These are phyloP conservation scores for Carlito syrichta DNA, from an alignment of 2,113 vertebrate species.

Conservation along the genomic window DNA sequence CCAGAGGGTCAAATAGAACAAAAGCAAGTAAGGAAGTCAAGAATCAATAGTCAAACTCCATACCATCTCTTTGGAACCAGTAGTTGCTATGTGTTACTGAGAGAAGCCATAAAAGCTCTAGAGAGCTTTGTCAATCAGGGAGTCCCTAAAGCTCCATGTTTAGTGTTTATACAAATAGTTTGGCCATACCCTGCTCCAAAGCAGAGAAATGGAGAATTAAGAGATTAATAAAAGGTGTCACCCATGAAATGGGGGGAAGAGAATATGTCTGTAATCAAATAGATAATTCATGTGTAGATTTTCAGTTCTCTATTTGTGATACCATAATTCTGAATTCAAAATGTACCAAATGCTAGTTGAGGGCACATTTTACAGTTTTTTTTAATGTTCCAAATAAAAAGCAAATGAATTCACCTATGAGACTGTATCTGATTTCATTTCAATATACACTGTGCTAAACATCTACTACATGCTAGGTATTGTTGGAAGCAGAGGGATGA, in stretches of 20 bases:
- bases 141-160: background rate
- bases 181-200: background rate
- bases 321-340: slow-evolving; percentile 29
- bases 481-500: background rate
- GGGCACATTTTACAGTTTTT: background rate
- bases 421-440: slow-evolving; percentile 31
- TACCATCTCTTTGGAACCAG: background rate
- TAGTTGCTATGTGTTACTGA: background rate
- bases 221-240: background rate
- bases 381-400: slow-evolving; percentile 44
- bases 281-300: background rate
- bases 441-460: background rate
- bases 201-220: slow-evolving; percentile 2
- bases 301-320: slow-evolving; percentile 1
- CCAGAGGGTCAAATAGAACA: slow-evolving; percentile 51
- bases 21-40: slow-evolving; percentile 46
- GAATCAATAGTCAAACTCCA: slow-evolving; percentile 21
- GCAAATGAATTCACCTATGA: background rate
- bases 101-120: slow-evolving; percentile 13
- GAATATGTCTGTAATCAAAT: background rate
- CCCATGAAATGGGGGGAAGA: background rate
- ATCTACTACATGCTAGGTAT: background rate
- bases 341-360: background rate
- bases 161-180: background rate
- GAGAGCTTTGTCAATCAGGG: background rate